Conservation (phyloP, 1,140 invertebrate species). For the Lutraria rhynchaena region DNA sequence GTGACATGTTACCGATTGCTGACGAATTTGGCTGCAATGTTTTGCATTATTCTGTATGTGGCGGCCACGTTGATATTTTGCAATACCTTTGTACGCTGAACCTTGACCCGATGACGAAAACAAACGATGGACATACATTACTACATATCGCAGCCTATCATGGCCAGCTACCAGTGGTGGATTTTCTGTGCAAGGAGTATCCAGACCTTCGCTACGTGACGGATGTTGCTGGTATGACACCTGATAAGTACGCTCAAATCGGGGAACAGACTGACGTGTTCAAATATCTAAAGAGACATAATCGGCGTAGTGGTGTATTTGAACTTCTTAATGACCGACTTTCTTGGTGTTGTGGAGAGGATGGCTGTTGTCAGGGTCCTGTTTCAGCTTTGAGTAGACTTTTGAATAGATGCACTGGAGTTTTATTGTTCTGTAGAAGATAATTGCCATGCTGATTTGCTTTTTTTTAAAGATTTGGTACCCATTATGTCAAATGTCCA, state of each 20-base stretch:
- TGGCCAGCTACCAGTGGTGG: conserved; percentile 18
- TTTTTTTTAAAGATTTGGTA: too few relatives aligned
- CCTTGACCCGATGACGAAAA: conserved; percentile 31
- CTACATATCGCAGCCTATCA: conserved; percentile 48
- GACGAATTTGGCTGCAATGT: conserved; percentile 47
- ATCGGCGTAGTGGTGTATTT: neutral
- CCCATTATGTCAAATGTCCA: too few relatives aligned
- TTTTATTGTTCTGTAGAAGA: conserved; percentile 4
- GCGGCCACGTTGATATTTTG: conserved; percentile 34
- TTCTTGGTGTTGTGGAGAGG: neutral
- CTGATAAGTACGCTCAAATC: conserved; percentile 28
- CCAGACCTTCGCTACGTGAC: conserved; percentile 36
- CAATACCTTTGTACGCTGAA: conserved; percentile 14
- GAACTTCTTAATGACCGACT: neutral
- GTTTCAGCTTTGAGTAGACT: neutral
- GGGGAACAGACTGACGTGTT: neutral
- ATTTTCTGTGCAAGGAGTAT: conserved; percentile 37
- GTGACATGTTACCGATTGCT: neutral
- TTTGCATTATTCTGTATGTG: conserved; percentile 40
- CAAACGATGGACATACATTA: conserved; percentile 48
- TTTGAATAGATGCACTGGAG: neutral
- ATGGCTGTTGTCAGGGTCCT: neutral
- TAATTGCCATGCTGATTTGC: too few relatives aligned
- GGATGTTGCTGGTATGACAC: conserved; percentile 6
- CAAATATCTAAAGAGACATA: conserved; percentile 27